Evolutionary conservation across 1,140 invertebrate genomes (phyloP).

Genomic region (Oncopodura yosiiana): DNA sequence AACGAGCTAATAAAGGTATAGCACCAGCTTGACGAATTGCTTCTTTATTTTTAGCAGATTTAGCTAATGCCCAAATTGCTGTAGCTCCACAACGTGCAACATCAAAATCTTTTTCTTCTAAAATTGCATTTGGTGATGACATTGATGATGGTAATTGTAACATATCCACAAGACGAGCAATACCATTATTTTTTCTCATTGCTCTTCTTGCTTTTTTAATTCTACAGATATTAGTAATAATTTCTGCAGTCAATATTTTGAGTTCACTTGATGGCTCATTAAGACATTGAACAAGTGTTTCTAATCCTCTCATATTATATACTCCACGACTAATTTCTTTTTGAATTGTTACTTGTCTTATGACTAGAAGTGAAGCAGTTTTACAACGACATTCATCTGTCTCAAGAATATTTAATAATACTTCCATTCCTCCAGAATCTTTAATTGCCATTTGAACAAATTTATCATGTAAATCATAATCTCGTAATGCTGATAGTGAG

Average conservation of each 20-base stretch:
- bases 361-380: slow-evolving; percentile 23
- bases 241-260: slow-evolving; percentile 75
- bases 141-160: slow-evolving; percentile 49
- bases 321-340: slow-evolving; percentile 19
- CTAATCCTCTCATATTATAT: slow-evolving; percentile 33
- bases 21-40: slow-evolving; percentile 73
- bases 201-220: slow-evolving; percentile 74
- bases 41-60: slow-evolving; percentile 72
- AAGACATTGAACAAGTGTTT: slow-evolving; percentile 39
- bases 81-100: slow-evolving; percentile 71
- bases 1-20: slow-evolving; percentile 65
- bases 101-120: slow-evolving; percentile 42
- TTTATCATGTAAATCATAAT: slow-evolving; percentile 70
- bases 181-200: slow-evolving; percentile 52
- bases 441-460: slow-evolving; percentile 63
- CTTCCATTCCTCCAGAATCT: slow-evolving; percentile 80
- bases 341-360: slow-evolving; percentile 20
- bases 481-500: slow-evolving; percentile 74
- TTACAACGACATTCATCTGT: slow-evolving; percentile 53
- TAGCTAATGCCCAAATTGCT: slow-evolving; percentile 74
- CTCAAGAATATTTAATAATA: slow-evolving; percentile 84
- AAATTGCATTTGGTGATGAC: neutral
- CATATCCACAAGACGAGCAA: slow-evolving; percentile 42
- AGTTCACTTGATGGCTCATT: slow-evolving; percentile 69
- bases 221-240: slow-evolving; percentile 75